These are phyloP conservation scores for Charina bottae DNA, from an alignment of 2,113 vertebrate species.

Conservation along the genomic window DNA sequence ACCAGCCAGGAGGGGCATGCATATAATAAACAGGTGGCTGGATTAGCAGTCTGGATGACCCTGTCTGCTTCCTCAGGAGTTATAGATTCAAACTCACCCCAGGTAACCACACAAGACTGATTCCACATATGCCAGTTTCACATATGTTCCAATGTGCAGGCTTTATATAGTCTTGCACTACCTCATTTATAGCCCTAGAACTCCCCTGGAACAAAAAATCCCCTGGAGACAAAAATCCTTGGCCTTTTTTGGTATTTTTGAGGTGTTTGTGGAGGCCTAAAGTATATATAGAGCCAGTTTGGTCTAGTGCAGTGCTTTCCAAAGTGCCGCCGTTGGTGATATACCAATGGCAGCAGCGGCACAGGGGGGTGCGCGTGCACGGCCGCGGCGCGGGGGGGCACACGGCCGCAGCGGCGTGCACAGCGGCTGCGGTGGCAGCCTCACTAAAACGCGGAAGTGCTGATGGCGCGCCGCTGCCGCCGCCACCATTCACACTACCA, in stretches of 20 bases:
- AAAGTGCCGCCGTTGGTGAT: too few species aligned
- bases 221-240: neutral
- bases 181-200: neutral
- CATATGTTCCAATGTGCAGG: neutral
- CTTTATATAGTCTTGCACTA: neutral
- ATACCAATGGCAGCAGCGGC: too few species aligned
- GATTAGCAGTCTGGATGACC: neutral
- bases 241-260: neutral
- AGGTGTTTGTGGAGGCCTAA: neutral
- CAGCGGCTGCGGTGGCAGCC: too few species aligned
- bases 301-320: too few species aligned
- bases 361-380: too few species aligned
- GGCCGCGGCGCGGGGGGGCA: too few species aligned
- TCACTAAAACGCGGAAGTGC: too few species aligned
- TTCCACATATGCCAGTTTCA: neutral
- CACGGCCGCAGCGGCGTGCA: too few species aligned
- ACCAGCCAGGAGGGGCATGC: neutral
- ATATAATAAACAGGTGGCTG: neutral
- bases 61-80: neutral
- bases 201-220: neutral
- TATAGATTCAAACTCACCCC: neutral
- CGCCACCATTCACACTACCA: too few species aligned
- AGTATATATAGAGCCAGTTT: too few species aligned
- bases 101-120: neutral
- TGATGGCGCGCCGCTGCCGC: too few species aligned